phyloP scores from a whole-genome alignment of 2,888 invertebrate genomes.

The Xestobium rufovillosum region DNA sequence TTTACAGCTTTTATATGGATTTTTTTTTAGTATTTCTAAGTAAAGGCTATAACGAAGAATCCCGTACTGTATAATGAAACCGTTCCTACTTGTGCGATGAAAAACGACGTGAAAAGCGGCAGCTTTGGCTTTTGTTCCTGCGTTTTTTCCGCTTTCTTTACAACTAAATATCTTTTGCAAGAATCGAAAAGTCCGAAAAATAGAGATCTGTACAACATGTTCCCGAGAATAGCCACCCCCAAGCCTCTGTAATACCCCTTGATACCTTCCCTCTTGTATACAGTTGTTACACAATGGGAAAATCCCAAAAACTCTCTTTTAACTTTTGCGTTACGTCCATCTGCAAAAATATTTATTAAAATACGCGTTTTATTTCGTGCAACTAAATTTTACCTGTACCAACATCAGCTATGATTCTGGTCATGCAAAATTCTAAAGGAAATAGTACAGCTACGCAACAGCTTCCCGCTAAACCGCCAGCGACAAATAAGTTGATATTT shows the following conservation, averaged over 20 bases:
- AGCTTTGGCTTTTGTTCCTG: conserved; percentile 11
- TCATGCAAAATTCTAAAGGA: conserved; percentile 24
- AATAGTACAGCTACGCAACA: conserved; percentile 15
- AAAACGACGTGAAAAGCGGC: conserved; percentile 11
- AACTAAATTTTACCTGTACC: conserved; percentile 17
- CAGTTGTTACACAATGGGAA: conserved; percentile 14
- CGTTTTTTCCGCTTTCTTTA: neutral
- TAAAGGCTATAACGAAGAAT: too few relatives aligned
- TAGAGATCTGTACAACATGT: conserved; percentile 19
- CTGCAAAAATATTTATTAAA: neutral
- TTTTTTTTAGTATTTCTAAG: too few relatives aligned
- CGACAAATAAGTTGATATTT: conserved; percentile 8
- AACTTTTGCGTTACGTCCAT: neutral
- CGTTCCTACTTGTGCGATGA: conserved; percentile 19
- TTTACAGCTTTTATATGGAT: too few relatives aligned
- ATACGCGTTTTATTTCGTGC: too few relatives aligned
- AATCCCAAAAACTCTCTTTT: conserved; percentile 22
- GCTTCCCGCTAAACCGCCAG: conserved; percentile 22
- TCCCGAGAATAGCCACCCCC: conserved; percentile 14
- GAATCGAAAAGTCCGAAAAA: conserved; percentile 22
- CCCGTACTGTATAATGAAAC: too few relatives aligned
- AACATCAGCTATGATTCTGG: conserved; percentile 20
- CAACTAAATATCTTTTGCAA: conserved; percentile 12
- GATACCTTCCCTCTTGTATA: conserved; percentile 16
- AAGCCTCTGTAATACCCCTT: conserved; percentile 20